Evolutionary conservation across 2,797 vertebrate species (phyloP), one percentile per base, ranked within the genome.

Genomic region (Apogon hyalosoma): DNA sequence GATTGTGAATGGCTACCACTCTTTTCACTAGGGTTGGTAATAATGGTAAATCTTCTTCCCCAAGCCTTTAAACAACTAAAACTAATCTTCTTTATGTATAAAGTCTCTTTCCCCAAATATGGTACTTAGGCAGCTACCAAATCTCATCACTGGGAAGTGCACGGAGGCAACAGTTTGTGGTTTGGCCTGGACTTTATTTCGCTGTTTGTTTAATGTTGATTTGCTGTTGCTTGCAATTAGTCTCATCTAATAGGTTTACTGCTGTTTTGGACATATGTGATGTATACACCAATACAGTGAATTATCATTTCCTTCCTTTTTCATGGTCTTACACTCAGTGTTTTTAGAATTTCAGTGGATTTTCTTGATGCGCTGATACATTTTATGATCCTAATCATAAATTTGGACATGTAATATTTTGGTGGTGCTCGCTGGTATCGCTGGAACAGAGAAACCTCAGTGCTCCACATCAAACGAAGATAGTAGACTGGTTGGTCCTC

Each of bases 21-120:
- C 69, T 87, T 80, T 90, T 74, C 75, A 88, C 91, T 85, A 80
- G 81, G 74, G 82, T 69, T 84, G 82, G 90, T 94, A 93, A 95
- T 93, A 90, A 94, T 90, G 87, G 87, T 91, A 92, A 93, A 93
- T 89, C 91, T 82, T 81, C 82, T 75, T 74, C 63, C 64, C 55
- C 76, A 84, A 91, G 80, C 88, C 90, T 84, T 90, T 88, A 87
- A 94, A 93, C 92, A 93, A 92, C 86, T 82, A 87, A 79, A 75
- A 90, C 84, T 96, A 95, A 96, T 94, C 94, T 93, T 92, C 94
- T 95, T 95, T 93, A 93, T 93, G 79, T 84, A 78, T 67, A 91
- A 88, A 88, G 85, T 86, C 74, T 74, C 79, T 82, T 80, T 68
- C 77, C 71, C 71, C 86, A 88, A 86, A 88, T 87, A 87, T 88